These are phyloP conservation scores for Synchiropus splendidus DNA, from an alignment of 2,113 vertebrate species.

Conservation along the genomic window DNA sequence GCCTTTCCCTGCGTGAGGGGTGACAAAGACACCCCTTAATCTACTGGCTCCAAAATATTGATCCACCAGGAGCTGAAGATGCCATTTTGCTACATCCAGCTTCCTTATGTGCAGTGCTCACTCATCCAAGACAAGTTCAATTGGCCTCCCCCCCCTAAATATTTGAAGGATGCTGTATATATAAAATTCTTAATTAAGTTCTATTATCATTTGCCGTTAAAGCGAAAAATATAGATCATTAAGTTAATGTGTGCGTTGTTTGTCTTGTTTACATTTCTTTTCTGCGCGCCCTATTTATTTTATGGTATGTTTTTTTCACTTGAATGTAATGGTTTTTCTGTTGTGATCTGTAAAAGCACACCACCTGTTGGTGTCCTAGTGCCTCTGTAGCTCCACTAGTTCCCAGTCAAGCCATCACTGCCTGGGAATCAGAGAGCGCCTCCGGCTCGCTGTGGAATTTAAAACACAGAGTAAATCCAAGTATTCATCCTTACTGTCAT, in stretches of 20 bases:
- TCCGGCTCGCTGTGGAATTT: slow-evolving; percentile 46
- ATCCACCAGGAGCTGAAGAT: slow-evolving; percentile 55
- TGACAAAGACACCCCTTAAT: slow-evolving; percentile 54
- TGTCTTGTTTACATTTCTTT: too few relatives aligned
- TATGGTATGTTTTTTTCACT: too few relatives aligned
- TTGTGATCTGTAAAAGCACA: slow-evolving; percentile 64
- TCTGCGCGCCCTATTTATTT: too few relatives aligned
- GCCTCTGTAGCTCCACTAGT: slow-evolving; percentile 47
- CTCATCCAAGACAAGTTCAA: too few relatives aligned
- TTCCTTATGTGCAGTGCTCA: too few relatives aligned
- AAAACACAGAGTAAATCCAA: slow-evolving; percentile 54
- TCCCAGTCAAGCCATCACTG: slow-evolving; percentile 13
- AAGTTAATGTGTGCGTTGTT: too few relatives aligned
- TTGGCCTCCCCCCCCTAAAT: too few relatives aligned
- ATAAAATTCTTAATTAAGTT: too few relatives aligned
- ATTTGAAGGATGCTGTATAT: too few relatives aligned
- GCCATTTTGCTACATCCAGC: slow-evolving; percentile 57
- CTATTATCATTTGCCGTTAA: too few relatives aligned
- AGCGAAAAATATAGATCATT: too few relatives aligned
- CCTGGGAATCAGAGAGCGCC: slow-evolving; percentile 35
- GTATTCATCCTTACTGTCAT: slow-evolving; percentile 52
- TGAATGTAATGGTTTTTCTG: too few relatives aligned
- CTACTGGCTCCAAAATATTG: slow-evolving; percentile 55
- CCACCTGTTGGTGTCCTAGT: slow-evolving; percentile 67
- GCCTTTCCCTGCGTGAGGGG: slow-evolving; percentile 39